These are phyloP conservation scores for Epizoanthus rinbou DNA, from an alignment of 92 coral and sea anemone genomes.

Conservation along the genomic window DNA sequence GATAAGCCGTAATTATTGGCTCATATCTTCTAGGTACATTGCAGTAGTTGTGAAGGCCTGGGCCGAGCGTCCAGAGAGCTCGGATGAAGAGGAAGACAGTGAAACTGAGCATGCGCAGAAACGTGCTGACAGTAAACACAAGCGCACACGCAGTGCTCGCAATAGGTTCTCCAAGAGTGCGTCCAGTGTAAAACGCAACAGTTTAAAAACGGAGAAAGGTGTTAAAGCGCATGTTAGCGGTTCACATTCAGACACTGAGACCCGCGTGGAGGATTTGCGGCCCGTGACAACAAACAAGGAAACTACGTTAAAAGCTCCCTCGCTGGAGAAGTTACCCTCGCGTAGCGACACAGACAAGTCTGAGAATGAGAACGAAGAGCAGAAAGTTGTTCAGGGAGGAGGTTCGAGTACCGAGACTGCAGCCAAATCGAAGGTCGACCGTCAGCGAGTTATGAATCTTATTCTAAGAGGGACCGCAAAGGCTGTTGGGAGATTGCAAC, in stretches of 20 bases:
- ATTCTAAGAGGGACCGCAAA: conserved; percentile 87
- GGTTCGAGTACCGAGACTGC: neutral
- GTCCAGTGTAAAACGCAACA: conserved; percentile 27
- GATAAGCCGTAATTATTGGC: too few species aligned
- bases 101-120: conserved; percentile 53
- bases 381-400: conserved; percentile 12
- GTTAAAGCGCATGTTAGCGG: neutral
- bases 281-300: neutral
- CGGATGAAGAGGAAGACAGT: conserved; percentile 78
- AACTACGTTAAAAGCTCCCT: conserved; percentile 14
- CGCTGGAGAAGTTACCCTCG: neutral
- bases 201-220: neutral
- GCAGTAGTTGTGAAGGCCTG: conserved; percentile 95
- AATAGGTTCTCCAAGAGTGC: conserved; percentile 26
- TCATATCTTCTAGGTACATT: conserved; percentile 60
- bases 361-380: conserved; percentile 55
- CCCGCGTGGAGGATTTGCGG: conserved; percentile 30
- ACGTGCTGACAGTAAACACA: conserved; percentile 47
- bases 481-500: conserved; percentile 81
- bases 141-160: conserved; percentile 49
- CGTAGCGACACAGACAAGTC: conserved; percentile 54
- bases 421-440: conserved; percentile 55
- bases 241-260: conserved; percentile 57
- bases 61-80: conserved; percentile 94
- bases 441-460: conserved; percentile 67